Percentiles rank a stretch among this genome's conserved stretches.
phyloP scores from a whole-genome alignment of 2,888 invertebrate species.

The Cybosia mesomella region DNA sequence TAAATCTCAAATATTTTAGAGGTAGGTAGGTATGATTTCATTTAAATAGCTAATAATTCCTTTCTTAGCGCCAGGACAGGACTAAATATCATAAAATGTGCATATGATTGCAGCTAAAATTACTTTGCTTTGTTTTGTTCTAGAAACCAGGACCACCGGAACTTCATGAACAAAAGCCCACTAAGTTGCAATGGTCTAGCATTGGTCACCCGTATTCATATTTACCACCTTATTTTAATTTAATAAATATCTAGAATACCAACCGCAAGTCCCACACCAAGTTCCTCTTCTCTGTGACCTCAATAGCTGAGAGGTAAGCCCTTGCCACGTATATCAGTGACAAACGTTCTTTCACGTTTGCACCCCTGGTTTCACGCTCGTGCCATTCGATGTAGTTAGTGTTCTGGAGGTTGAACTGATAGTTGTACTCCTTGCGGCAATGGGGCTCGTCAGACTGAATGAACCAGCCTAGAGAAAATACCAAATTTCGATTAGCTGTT shows the following conservation, averaged over 20 bases:
- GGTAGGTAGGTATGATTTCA: too few species aligned
- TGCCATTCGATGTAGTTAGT: constrained; percentile 94
- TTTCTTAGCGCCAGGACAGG: too few species aligned
- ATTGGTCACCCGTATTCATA: too few species aligned
- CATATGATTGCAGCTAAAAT: too few species aligned
- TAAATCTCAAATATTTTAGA: too few species aligned
- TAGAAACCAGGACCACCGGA: too few species aligned
- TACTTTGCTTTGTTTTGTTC: too few species aligned
- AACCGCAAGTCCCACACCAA: constrained; percentile 93
- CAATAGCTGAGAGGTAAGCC: constrained; percentile 93
- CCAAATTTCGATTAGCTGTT: constrained; percentile 1
- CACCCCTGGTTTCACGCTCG: constrained; percentile 91
- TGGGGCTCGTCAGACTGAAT: constrained; percentile 93
- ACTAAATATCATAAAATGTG: too few species aligned
- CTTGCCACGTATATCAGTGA: constrained; percentile 93
- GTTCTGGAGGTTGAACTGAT: constrained; percentile 90
- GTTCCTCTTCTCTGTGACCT: constrained; percentile 96
- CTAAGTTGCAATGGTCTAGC: too few species aligned
- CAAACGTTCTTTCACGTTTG: constrained; percentile 88
- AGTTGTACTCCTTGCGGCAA: constrained; percentile 94
- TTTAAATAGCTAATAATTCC: too few species aligned
- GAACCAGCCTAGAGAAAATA: constrained; percentile 90
- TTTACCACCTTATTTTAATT: too few species aligned
- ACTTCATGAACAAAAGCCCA: too few species aligned
- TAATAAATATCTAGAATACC: constrained; percentile 16